A percentile compares a stretch with the other conserved stretches of the same genome.
These are phyloP conservation scores for Morpho achilles DNA, from an alignment of 2,888 invertebrate species.

Conservation along the genomic window DNA sequence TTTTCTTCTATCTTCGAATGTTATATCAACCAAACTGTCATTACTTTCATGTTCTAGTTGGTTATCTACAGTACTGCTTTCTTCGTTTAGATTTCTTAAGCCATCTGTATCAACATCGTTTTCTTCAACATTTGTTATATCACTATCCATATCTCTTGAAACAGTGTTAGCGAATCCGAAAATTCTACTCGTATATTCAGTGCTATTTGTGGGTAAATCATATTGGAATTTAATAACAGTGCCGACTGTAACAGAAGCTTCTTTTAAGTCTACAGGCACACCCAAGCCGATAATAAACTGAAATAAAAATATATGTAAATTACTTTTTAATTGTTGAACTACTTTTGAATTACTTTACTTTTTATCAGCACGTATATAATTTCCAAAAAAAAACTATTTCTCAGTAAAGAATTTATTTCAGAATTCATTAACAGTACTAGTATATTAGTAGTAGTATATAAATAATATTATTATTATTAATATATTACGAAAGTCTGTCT, in stretches of 20 bases:
- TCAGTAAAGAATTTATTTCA: constrained; percentile 21
- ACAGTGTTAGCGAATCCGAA: constrained; percentile 65
- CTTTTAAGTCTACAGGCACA: constrained; percentile 81
- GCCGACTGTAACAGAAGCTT: constrained; percentile 81
- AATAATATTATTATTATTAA: too few relatives aligned
- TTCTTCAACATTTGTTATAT: constrained; percentile 32
- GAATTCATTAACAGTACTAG: too few relatives aligned
- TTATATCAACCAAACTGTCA: constrained; percentile 61
- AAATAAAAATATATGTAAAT: constrained; percentile 21
- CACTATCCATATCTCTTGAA: constrained; percentile 60
- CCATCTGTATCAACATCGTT: constrained; percentile 34
- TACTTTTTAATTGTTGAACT: not conserved
- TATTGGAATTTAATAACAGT: constrained; percentile 84
- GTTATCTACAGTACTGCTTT: constrained; percentile 21
- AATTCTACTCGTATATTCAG: constrained; percentile 76
- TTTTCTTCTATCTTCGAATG: constrained; percentile 56
- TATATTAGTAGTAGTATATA: too few relatives aligned
- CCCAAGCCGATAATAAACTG: constrained; percentile 84
- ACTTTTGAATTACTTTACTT: not conserved
- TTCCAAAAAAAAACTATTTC: constrained; percentile 25
- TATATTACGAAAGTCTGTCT: too few relatives aligned
- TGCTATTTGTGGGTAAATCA: constrained; percentile 81
- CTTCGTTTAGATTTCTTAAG: constrained; percentile 35
- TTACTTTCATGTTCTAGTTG: constrained; percentile 42
- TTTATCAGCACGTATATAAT: constrained; percentile 4